These are phyloP conservation scores for Rhynchomys soricoides DNA, from an alignment of 2,113 vertebrate species.

Conservation along the genomic window DNA sequence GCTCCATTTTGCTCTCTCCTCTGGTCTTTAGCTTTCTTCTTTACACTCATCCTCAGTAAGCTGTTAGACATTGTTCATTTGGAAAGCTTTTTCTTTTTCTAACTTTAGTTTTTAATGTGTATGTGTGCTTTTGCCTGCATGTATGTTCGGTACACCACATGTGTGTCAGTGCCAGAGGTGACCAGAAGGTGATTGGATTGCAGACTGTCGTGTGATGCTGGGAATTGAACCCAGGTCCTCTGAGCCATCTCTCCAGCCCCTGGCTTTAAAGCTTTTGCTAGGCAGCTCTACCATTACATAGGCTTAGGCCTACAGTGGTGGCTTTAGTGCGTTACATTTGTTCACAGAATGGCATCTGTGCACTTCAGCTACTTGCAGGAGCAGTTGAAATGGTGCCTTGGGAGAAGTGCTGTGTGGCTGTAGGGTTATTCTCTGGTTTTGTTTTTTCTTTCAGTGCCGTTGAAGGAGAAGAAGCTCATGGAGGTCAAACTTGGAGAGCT, in stretches of 20 bases:
- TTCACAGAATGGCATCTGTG: background rate
- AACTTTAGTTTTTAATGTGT: background rate
- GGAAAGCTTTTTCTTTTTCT: background rate
- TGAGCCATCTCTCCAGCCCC: background rate
- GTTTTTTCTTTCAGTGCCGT: slow-evolving; percentile 84
- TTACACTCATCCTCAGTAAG: background rate
- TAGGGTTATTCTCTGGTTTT: background rate
- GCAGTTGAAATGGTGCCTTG: background rate
- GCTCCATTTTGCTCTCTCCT: background rate
- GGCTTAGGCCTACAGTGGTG: background rate
- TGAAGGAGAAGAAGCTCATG: slow-evolving; percentile 91
- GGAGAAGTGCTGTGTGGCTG: background rate
- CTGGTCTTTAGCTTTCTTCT: background rate
- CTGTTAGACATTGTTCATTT: background rate
- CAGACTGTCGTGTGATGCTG: background rate
- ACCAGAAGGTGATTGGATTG: background rate
- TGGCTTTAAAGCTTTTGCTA: background rate
- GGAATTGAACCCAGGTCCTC: background rate
- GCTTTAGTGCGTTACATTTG: background rate
- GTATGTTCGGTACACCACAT: background rate
- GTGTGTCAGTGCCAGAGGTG: background rate
- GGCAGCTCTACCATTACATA: background rate
- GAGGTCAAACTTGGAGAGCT: slow-evolving; percentile 84
- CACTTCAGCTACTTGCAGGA: background rate
- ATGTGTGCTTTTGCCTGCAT: background rate